Percentiles rank a stretch among this genome's conserved stretches.
phyloP scores from a whole-genome alignment of 2,888 invertebrate species.

The Clitarchus hookeri region DNA sequence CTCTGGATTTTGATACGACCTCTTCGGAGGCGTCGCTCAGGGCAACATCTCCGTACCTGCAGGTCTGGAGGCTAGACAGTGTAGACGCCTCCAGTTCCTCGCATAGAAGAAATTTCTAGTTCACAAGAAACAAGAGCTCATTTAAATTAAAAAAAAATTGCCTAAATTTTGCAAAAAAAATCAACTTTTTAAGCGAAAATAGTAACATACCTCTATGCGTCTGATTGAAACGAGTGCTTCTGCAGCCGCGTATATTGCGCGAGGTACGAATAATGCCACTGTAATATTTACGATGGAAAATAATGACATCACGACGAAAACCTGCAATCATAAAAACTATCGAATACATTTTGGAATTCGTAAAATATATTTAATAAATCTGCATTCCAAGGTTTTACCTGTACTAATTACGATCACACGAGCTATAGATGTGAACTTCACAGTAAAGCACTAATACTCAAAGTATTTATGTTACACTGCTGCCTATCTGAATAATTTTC shows the following conservation, averaged over 20 bases:
- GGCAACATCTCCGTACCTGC: background rate
- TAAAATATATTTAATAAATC: too few relatives aligned
- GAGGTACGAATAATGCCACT: background rate
- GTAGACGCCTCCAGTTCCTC: background rate
- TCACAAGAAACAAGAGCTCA: too few relatives aligned
- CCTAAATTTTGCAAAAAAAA: too few relatives aligned
- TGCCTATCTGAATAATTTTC: too few relatives aligned
- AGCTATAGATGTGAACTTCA: too few relatives aligned
- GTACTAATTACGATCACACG: too few relatives aligned
- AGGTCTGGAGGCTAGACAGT: background rate
- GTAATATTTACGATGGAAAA: background rate
- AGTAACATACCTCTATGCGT: conserved; percentile 61
- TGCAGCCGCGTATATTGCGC: background rate
- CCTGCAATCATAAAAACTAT: background rate
- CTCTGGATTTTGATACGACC: background rate
- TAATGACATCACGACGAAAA: background rate
- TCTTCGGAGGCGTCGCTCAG: background rate
- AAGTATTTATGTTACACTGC: too few relatives aligned
- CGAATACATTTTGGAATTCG: too few relatives aligned
- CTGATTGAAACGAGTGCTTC: conserved; percentile 60
- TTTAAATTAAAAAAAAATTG: too few relatives aligned
- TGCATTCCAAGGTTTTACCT: too few relatives aligned
- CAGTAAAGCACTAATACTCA: too few relatives aligned
- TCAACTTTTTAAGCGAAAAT: too few relatives aligned
- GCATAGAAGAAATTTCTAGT: background rate